Evolutionary conservation across 2,888 invertebrate genomes (phyloP), one percentile per base, ranked within the genome.

Genomic region (Unio pictorum): DNA sequence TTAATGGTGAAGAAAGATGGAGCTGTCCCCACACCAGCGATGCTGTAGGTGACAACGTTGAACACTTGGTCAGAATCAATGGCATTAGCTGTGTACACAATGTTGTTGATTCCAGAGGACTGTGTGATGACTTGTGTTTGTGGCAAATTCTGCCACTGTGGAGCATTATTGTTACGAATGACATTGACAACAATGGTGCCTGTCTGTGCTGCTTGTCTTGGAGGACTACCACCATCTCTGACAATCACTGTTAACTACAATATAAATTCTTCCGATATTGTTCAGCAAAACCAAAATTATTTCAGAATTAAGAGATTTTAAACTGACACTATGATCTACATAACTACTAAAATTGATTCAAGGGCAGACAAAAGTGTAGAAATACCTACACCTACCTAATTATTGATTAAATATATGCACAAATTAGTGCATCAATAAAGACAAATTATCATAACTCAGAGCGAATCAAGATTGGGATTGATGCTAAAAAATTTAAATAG

Each of bases 21-120:
- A n/a, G 81, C 81, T n/a, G 80, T 77, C 55, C 77, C 81, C 56
- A 83, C 81, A 18, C 84, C 84, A 30, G 75, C 72, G 30, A 86
- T 72, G 7, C 58, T 34, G 65, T 82, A 86, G 0, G 62, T 72
- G 17, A 86, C 66, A 3, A 11, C 15, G 54, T 69, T 71, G 67
- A 73, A 77, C 8, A 61, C 56, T 26, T 66, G 68, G 5, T 65
- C 34, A n/a, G 34, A 65, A 59, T 77, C 77, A 11, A 59, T 54
- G 7, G 77, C 75, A 34, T 30, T 34, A 3, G 70, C 68, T 45
- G 45, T 45, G 18, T 63, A 56, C 8, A 75, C 59, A 28, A 77
- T 59, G 1, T 34, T 56, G 23, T 66, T 60, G 7, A 34, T 18
- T 17, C 23, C 45, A 15, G 0, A 8, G 4, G 0, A 62, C 30